These are phyloP conservation scores for Pachypanchax playfairii DNA, from an alignment of 2,113 vertebrate species.

Conservation along the genomic window DNA sequence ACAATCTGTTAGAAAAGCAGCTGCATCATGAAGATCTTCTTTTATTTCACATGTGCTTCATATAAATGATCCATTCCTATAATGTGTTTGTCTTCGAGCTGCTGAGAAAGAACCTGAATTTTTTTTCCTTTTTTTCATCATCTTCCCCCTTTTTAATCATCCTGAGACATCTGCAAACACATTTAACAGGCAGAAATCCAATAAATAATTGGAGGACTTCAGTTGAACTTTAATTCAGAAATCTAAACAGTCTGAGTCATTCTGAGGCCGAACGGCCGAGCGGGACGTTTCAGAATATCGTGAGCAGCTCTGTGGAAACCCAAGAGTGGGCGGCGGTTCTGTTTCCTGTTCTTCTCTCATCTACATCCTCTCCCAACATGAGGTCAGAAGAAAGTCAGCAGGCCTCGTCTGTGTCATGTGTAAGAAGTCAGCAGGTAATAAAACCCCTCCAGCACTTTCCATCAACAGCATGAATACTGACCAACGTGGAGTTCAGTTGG, in stretches of 20 bases:
- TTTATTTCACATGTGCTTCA: slow-evolving; percentile 5
- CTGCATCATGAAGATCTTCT: neutral
- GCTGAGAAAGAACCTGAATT: neutral
- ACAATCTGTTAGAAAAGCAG: too few species aligned
- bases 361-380: slow-evolving; percentile 64
- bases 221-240: slow-evolving; percentile 33
- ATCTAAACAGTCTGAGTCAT: slow-evolving; percentile 25
- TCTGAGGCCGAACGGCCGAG: slow-evolving; percentile 39
- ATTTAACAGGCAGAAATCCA: neutral
- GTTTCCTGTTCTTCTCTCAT: slow-evolving; percentile 65
- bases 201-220: slow-evolving; percentile 18
- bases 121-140: neutral
- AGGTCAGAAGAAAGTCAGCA: slow-evolving; percentile 61
- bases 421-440: neutral
- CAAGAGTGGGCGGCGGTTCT: slow-evolving; percentile 66
- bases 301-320: slow-evolving; percentile 50
- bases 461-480: neutral
- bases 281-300: slow-evolving; percentile 48
- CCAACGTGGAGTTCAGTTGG: neutral
- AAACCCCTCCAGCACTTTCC: neutral
- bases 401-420: slow-evolving; percentile 30
- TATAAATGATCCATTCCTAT: slow-evolving; percentile 5
- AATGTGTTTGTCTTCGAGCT: neutral
- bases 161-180: slow-evolving; percentile 14
- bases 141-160: slow-evolving; percentile 19